Conservation (phyloP, 2,888 invertebrate species). For the Trichogramma evanescens region DNA sequence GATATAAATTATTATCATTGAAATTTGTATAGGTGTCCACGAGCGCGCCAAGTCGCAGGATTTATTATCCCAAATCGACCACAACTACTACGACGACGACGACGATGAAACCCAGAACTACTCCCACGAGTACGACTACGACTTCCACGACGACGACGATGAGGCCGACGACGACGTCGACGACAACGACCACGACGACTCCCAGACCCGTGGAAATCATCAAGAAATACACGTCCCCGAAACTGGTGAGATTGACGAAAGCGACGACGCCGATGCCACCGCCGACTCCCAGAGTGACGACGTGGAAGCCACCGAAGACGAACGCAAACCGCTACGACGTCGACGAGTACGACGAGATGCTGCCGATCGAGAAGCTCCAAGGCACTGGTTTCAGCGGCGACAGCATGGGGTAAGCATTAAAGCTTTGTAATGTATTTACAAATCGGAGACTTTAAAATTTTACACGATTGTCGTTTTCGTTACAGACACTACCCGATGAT, state of each 20-base stretch:
- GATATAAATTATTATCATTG: too few relatives aligned
- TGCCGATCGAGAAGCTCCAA: conserved; percentile 36
- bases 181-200: conserved; percentile 22
- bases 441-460: not conserved
- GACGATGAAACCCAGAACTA: conserved; percentile 17
- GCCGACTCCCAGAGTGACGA: conserved; percentile 40
- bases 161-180: conserved; percentile 21
- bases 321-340: conserved; percentile 19
- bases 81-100: conserved; percentile 16
- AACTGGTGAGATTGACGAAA: conserved; percentile 31
- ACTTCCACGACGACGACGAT: conserved; percentile 19
- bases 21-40: conserved; percentile 9
- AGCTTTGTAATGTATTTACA: too few relatives aligned
- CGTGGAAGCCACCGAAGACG: conserved; percentile 34
- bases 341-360: conserved; percentile 26
- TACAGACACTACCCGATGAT: conserved; percentile 2
- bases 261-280: conserved; percentile 28
- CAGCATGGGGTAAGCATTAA: too few relatives aligned
- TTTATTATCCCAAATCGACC: conserved; percentile 14
- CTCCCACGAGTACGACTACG: conserved; percentile 22
- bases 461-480: not conserved
- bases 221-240: conserved; percentile 40
- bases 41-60: conserved; percentile 22
- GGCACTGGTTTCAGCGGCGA: conserved; percentile 17
- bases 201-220: conserved; percentile 20